These are phyloP conservation scores for Mythimna impura DNA, from an alignment of 2,888 invertebrate species.

Conservation along the genomic window DNA sequence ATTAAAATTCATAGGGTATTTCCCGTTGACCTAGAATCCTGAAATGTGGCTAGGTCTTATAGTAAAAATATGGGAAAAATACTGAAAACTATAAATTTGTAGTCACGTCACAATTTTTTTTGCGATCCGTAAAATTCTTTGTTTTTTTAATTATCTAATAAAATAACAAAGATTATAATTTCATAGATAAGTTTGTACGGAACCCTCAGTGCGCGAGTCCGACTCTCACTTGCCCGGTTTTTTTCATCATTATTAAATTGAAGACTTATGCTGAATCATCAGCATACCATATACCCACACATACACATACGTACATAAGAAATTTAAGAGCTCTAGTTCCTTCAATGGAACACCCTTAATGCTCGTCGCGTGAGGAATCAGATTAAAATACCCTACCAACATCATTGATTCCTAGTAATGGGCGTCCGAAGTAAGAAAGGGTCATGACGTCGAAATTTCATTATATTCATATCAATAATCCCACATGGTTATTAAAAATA, in stretches of 20 bases:
- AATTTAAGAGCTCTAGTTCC: background rate
- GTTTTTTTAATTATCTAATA: no score
- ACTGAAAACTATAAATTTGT: no score
- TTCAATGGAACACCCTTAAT: background rate
- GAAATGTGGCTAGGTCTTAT: no score
- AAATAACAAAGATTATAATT: no score
- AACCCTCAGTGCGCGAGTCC: no score
- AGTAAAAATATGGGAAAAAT: no score
- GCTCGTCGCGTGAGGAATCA: conserved; percentile 1
- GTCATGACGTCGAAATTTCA: background rate
- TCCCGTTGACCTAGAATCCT: no score
- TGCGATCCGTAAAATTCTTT: no score
- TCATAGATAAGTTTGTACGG: no score
- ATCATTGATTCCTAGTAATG: background rate
- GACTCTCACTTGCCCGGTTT: no score
- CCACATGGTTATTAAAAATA: conserved; percentile 3
- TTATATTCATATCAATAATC: background rate
- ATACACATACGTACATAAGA: background rate
- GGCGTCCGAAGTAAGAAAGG: background rate
- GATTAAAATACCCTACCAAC: background rate
- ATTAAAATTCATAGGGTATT: no score
- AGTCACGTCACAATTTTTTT: no score
- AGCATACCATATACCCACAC: background rate
- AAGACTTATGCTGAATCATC: background rate
- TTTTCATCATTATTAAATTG: background rate